Evolutionary conservation across 2,888 invertebrate genomes (phyloP).

Genomic region (Eupelmus urozonus): DNA sequence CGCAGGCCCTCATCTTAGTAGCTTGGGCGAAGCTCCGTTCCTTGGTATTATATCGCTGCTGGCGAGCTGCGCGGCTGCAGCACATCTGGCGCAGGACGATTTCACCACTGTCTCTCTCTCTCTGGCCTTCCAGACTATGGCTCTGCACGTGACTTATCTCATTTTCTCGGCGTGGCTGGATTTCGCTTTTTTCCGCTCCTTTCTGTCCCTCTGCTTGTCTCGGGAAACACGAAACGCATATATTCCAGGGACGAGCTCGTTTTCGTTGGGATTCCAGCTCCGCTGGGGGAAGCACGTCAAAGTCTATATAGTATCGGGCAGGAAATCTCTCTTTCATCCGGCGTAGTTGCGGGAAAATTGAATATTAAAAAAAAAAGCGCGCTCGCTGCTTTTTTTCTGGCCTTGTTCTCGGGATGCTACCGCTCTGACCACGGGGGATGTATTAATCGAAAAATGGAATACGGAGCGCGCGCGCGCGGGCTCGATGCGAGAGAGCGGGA

Average conservation of each 20-base stretch:
- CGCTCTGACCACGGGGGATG: background rate
- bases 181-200: constrained; percentile 6
- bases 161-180: constrained; percentile 50
- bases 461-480: too few relatives aligned
- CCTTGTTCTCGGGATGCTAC: background rate
- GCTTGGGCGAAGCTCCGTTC: background rate
- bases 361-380: constrained; percentile 50
- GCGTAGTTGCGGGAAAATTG: constrained; percentile 46
- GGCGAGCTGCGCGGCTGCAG: constrained; percentile 64
- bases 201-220: constrained; percentile 11
- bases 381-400: background rate
- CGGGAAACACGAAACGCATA: constrained; percentile 58
- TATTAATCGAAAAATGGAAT: constrained; percentile 48
- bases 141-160: constrained; percentile 56
- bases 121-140: background rate
- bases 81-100: constrained; percentile 66
- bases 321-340: constrained; percentile 50
- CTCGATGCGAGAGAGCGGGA: background rate
- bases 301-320: constrained; percentile 38
- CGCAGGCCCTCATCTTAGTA: constrained; percentile 7
- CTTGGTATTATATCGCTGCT: constrained; percentile 42
- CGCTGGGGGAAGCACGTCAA: background rate
- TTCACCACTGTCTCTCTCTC: background rate
- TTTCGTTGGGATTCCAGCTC: too few relatives aligned
- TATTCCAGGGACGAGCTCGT: constrained; percentile 30